A percentile compares a stretch with the other conserved stretches of the same genome.
Conservation (phyloP, 2,888 invertebrate species). For the Ectobius pallidus region DNA sequence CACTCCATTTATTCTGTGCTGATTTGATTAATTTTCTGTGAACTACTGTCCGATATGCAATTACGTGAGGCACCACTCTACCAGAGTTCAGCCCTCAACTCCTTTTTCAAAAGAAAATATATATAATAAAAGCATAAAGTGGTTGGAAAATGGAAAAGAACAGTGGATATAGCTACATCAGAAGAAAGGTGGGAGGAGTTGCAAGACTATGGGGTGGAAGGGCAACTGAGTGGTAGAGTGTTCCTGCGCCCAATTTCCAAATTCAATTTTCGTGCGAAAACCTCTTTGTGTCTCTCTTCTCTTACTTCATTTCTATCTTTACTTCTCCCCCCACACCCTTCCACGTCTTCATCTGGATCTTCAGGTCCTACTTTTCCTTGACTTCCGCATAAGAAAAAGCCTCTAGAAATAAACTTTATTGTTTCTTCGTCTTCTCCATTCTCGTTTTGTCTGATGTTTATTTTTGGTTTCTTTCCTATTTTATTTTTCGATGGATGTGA, state of each 20-base stretch:
- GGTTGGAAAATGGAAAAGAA: constrained; percentile 33
- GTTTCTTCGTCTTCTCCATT: neutral
- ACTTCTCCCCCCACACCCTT: neutral
- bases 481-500: constrained; percentile 1
- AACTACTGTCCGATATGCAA: constrained; percentile 17
- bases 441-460: constrained; percentile 5
- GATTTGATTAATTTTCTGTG: constrained; percentile 26
- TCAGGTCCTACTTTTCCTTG: neutral
- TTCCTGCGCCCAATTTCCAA: constrained; percentile 39
- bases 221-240: constrained; percentile 36
- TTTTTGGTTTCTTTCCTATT: constrained; percentile 20
- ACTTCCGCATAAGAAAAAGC: constrained; percentile 20
- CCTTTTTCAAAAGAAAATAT: constrained; percentile 23
- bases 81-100: neutral
- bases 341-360: neutral
- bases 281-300: constrained; percentile 38
- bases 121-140: constrained; percentile 37
- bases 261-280: constrained; percentile 40
- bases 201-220: constrained; percentile 15
- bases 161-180: constrained; percentile 27
- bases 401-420: constrained; percentile 15
- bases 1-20: constrained; percentile 19
- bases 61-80: constrained; percentile 16
- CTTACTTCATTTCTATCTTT: neutral
- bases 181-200: constrained; percentile 1